phyloP scores from a whole-genome alignment of 2,113 vertebrate species.

The Hippocampus abdominalis region DNA sequence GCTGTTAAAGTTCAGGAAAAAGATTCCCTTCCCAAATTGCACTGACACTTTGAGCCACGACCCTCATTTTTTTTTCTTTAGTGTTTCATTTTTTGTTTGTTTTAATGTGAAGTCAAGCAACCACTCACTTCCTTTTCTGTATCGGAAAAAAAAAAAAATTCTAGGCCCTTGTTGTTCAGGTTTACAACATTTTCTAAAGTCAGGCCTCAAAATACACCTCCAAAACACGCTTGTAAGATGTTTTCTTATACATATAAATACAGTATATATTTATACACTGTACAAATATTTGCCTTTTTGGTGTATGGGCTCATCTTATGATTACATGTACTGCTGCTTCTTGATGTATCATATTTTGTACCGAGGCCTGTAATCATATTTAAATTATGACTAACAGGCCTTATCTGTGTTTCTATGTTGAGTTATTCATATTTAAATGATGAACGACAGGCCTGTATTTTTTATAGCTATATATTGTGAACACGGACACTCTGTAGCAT shows the following conservation, averaged over 20 bases:
- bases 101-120: slow-evolving; percentile 36
- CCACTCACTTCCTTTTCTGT: slow-evolving; percentile 9
- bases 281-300: slow-evolving; percentile 52
- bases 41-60: slow-evolving; percentile 50
- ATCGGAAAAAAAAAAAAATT: neutral
- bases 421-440: slow-evolving; percentile 75
- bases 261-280: slow-evolving; percentile 61
- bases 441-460: slow-evolving; percentile 72
- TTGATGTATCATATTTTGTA: slow-evolving; percentile 61
- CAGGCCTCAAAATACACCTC: slow-evolving; percentile 37
- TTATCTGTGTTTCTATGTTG: slow-evolving; percentile 64
- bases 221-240: slow-evolving; percentile 38
- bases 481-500: slow-evolving; percentile 37
- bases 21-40: slow-evolving; percentile 17
- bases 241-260: slow-evolving; percentile 55
- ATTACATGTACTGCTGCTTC: slow-evolving; percentile 56
- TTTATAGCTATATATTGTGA: slow-evolving; percentile 31
- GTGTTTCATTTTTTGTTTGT: slow-evolving; percentile 1
- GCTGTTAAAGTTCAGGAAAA: neutral
- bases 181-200: slow-evolving; percentile 55
- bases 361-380: slow-evolving; percentile 72
- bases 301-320: slow-evolving; percentile 29
- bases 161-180: slow-evolving; percentile 20
- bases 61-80: neutral
- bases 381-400: slow-evolving; percentile 75